Percentiles rank a stretch among this genome's conserved stretches.
Conservation (phyloP, 2,888 invertebrate genomes). For the Nemoura dubitans region DNA sequence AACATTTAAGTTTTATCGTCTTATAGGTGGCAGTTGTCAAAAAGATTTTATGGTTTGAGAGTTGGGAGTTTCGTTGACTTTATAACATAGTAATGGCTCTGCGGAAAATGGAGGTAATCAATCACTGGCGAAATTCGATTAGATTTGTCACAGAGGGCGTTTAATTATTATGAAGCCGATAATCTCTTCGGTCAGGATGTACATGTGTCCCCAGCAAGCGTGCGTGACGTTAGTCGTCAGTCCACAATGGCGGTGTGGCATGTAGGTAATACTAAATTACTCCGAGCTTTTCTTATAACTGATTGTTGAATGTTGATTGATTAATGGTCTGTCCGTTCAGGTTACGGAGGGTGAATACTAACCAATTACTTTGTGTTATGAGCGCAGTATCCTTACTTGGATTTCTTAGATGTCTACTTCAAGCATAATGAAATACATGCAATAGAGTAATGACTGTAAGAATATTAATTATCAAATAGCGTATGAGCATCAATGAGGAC, state of each 20-base stretch:
- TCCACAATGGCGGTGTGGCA: constrained; percentile 20
- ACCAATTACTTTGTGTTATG: constrained; percentile 37
- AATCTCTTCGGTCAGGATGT: constrained; percentile 33
- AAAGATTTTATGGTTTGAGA: background rate
- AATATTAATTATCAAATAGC: constrained; percentile 37
- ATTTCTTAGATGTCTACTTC: constrained; percentile 29
- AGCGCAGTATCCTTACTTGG: constrained; percentile 28
- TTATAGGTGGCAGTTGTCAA: background rate
- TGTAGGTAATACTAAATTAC: constrained; percentile 42
- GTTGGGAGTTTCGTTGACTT: background rate
- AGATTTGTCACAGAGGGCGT: background rate
- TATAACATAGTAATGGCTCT: too few species aligned
- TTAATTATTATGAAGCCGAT: background rate
- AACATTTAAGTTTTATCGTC: background rate
- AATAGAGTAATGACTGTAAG: constrained; percentile 26
- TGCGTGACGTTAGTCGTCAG: constrained; percentile 32
- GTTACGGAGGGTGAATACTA: constrained; percentile 24
- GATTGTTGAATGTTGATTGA: constrained; percentile 35
- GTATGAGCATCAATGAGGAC: constrained; percentile 21
- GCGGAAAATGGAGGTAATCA: background rate
- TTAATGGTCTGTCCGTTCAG: constrained; percentile 16
- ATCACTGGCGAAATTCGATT: constrained; percentile 9
- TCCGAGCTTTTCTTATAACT: constrained; percentile 22
- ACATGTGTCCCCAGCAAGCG: background rate
- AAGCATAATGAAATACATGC: constrained; percentile 2